phyloP scores from a whole-genome alignment of 2,113 vertebrate species.

The Passer montanus region DNA sequence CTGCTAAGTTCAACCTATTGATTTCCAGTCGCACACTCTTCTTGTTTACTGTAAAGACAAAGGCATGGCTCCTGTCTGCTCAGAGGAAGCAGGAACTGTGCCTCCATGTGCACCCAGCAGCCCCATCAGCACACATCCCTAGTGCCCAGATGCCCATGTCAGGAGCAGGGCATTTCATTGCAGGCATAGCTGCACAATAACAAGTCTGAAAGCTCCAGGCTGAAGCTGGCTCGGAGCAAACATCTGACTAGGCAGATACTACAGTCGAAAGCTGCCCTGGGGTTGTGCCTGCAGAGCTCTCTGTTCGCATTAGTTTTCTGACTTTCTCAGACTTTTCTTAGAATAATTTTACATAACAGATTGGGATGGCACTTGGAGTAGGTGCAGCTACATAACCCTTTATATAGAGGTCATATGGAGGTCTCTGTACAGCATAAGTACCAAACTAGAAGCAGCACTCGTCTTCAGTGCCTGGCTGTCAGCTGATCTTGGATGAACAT shows the following conservation, averaged over 20 bases:
- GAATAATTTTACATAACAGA: neutral
- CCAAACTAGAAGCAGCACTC: neutral
- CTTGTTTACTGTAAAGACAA: conserved; percentile 1
- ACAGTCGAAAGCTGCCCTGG: neutral
- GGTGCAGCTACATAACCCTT: neutral
- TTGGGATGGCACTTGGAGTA: neutral
- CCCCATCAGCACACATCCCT: neutral
- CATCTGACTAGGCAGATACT: conserved; percentile 26
- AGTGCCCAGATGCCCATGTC: neutral
- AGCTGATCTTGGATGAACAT: neutral
- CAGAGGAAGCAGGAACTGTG: neutral
- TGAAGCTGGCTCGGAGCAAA: neutral
- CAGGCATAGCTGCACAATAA: neutral
- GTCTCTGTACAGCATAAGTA: neutral
- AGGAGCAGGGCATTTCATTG: neutral
- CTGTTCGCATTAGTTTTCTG: neutral
- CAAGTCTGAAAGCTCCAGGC: neutral
- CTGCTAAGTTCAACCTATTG: neutral
- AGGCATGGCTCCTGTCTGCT: neutral
- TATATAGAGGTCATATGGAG: neutral
- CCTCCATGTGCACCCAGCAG: neutral
- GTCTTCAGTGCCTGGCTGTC: neutral
- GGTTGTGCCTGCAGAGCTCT: conserved; percentile 14
- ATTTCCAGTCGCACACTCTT: neutral
- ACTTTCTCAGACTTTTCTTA: conserved; percentile 22